phyloP scores from a whole-genome alignment of 2,113 vertebrate genomes.

The Spheniscus mendiculus region DNA sequence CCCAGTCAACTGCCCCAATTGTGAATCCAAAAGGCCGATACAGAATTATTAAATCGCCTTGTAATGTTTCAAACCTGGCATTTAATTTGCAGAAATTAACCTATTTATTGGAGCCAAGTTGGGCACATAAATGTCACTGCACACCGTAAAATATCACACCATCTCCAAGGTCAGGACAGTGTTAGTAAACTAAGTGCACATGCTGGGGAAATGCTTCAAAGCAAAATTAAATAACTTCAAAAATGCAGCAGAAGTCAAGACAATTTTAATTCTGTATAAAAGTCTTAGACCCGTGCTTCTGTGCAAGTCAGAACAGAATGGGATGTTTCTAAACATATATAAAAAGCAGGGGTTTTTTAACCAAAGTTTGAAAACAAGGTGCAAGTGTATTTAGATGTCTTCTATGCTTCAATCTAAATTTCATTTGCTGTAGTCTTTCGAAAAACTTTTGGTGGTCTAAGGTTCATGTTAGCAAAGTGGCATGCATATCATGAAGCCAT shows the following conservation, averaged over 20 bases:
- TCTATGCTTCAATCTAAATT: background rate
- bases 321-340: background rate
- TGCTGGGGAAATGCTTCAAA: background rate
- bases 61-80: constrained; percentile 46
- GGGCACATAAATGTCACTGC: constrained; percentile 61
- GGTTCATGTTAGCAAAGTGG: background rate
- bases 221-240: background rate
- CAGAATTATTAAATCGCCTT: constrained; percentile 5
- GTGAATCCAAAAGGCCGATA: background rate
- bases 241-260: background rate
- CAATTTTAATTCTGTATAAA: background rate
- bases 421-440: background rate
- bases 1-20: background rate
- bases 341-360: background rate
- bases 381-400: background rate
- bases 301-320: background rate
- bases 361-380: background rate
- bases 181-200: background rate
- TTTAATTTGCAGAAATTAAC: constrained; percentile 68
- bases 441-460: background rate
- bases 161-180: constrained; percentile 11
- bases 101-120: constrained; percentile 55
- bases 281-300: background rate
- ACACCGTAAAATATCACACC: constrained; percentile 49
- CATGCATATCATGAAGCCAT: background rate